A percentile compares a stretch with the other conserved stretches of the same genome.
Evolutionary conservation across 2,888 invertebrate species (phyloP).

Genomic region (Emmelina monodactyla): DNA sequence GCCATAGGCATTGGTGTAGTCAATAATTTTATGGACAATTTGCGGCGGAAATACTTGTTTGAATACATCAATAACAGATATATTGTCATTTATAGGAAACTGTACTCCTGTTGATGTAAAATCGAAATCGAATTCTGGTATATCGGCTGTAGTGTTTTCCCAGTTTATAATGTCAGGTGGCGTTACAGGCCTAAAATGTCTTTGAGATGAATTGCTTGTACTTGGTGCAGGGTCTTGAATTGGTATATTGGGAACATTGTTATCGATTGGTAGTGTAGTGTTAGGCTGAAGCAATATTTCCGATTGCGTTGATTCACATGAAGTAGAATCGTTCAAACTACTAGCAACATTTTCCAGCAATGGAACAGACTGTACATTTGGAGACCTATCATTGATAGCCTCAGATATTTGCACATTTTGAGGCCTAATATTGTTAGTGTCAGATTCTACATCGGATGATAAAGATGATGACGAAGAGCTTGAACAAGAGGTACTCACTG

Average conservation of each 20-base stretch:
- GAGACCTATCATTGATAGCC: slow-evolving; percentile 1
- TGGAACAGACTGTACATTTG: no score
- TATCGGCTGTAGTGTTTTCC: slow-evolving; percentile 4
- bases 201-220: slow-evolving; percentile 3
- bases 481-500: background rate
- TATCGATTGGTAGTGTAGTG: slow-evolving; percentile 5
- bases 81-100: slow-evolving; percentile 5
- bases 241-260: slow-evolving; percentile 1
- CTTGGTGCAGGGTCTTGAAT: slow-evolving; percentile 4
- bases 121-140: slow-evolving; percentile 7
- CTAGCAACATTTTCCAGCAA: slow-evolving; percentile 2
- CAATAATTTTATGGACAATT: slow-evolving; percentile 6
- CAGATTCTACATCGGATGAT: slow-evolving; percentile 1
- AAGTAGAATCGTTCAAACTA: slow-evolving; percentile 1
- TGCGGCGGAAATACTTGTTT: slow-evolving; percentile 5
- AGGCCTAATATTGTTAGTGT: no score
- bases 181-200: slow-evolving; percentile 3
- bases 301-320: slow-evolving; percentile 1
- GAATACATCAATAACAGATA: slow-evolving; percentile 6
- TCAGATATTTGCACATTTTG: no score
- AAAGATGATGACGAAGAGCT: slow-evolving; percentile 4
- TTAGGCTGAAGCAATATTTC: slow-evolving; percentile 4
- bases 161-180: slow-evolving; percentile 2
- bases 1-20: slow-evolving; percentile 8
- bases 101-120: slow-evolving; percentile 4